Evolutionary conservation across 2,797 vertebrate species (phyloP), one percentile per base, ranked within the genome.

Genomic region (Chloroceryle inda): DNA sequence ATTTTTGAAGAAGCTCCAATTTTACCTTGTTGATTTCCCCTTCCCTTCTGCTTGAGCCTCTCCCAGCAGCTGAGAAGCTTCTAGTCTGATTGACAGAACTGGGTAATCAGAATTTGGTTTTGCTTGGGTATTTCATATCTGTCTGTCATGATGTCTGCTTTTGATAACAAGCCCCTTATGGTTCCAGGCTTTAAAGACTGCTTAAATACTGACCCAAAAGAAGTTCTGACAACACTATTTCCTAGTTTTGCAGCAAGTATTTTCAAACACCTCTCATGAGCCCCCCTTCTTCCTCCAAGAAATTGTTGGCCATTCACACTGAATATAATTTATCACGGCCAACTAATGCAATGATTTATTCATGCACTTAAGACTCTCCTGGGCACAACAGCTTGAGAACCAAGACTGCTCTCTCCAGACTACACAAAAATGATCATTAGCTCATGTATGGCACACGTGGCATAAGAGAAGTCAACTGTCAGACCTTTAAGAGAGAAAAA

Each of bases 281-380:
- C 9, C 16, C 19, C 23, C 52, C 49, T 11, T n/a, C 9, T 3
- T 2, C 0, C 18, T 9, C 6, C 19, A 75, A 64, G 23, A 76
- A 87, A 68, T 49, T 21, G 27, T 38, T 88, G 47, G 61, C 72
- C 47, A 13, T 64, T 79, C 78, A 73, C 58, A 82, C 38, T 49
- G 49, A 93, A 92, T 83, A 86, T 55, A 69, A 44, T 78, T 38
- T 94, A 42, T 71, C 64, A 72, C 61, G 76, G 73, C 62, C 69
- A 94, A 89, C 24, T 66, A 92, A 94, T 9, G 21, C 22, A 61
- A 49, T 5, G 8, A 49, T 89, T 96, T 96, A 95, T 92, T 97
- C 59, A 93, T 29, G 50, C 18, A 81, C 66, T 69, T 63, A 89
- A 92, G 29, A 44, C 27, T 90, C 52, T 87, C 58, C 37, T 37